Evolutionary conservation across 2,797 vertebrate species (phyloP).

Genomic region (Sebastes dallii): DNA sequence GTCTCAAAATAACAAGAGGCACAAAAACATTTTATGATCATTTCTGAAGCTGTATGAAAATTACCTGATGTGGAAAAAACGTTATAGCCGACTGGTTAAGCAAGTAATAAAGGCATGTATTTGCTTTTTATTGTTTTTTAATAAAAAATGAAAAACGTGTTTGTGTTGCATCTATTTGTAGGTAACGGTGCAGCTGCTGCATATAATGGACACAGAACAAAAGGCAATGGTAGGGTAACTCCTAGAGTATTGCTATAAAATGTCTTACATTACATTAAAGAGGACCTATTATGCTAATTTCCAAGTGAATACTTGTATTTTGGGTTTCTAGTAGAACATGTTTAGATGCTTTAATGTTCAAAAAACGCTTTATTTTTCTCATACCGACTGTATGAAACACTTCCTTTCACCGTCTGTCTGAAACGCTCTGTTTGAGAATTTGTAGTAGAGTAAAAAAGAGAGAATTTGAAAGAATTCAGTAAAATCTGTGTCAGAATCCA

Average conservation of each 20-base stretch:
- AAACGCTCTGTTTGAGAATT: too few relatives aligned
- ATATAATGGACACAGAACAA: slow-evolving; percentile 29
- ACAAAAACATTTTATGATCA: not conserved
- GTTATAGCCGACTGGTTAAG: not conserved
- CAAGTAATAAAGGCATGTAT: not conserved
- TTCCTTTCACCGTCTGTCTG: too few relatives aligned
- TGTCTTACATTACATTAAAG: not conserved
- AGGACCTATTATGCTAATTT: too few relatives aligned
- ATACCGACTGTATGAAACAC: too few relatives aligned
- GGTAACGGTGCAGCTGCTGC: slow-evolving; percentile 30
- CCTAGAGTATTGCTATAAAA: not conserved
- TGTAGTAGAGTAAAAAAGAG: too few relatives aligned
- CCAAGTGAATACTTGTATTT: too few relatives aligned
- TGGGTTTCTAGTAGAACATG: too few relatives aligned
- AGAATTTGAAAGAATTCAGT: too few relatives aligned
- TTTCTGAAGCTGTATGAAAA: not conserved
- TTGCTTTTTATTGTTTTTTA: not conserved
- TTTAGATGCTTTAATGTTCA: too few relatives aligned
- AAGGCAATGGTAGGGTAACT: slow-evolving; percentile 33
- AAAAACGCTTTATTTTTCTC: too few relatives aligned
- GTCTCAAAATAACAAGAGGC: not conserved
- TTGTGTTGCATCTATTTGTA: not conserved
- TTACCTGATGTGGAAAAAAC: not conserved
- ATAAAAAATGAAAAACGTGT: not conserved
- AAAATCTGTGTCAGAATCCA: too few relatives aligned